Base-by-base conservation (phyloP, 2,888 invertebrate species). In the Epicampocera succincta region DNA sequence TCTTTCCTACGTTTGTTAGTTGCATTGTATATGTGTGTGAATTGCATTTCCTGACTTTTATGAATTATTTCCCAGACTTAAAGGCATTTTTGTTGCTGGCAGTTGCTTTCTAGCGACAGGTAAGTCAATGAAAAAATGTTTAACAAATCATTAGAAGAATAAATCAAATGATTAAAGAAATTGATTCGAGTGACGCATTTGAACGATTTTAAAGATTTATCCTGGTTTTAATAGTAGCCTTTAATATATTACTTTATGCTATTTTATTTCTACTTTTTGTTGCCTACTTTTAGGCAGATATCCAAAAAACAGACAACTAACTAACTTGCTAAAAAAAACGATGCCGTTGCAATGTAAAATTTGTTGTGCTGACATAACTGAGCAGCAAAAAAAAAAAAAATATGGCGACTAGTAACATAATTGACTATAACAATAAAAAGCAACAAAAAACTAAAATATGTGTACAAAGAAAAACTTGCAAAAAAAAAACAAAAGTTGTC, bases 361-460 rank as follows among this genome's bases (percentile, higher is more conserved):
- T 72, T 54, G 72, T 78, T 66, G 44, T 44, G 42, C 48, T 72
- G 78, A 66, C 60, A 78, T 58, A 65, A 63, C 65, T 29, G 21
- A 17, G 21, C 25, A 2, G 25, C 25, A 25, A 25, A 33, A 33
- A 33, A 33, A 11, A 17, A 50, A 48, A 33, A 65, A 71, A 66
- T 52, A 78, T 66, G 38, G 65, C 78, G 66, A 42, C 72, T 60
- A 60, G 29, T 58, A 50, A 33, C 58, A 78, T 71, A 71, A 71
- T 72, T 78, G 71, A 65, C 65, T 66, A 50, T 13, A 69, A 63
- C 25, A 74, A 69, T 44, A 11, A 1, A 58, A 60, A 33, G 54
- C 56, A 21, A 15, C 42, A 21, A 61, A 54, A 40, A 44, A 15
- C n/a, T 46, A 9, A 46, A 29, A 29, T 42, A 33, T 44, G 29